These are phyloP conservation scores for Antedon bifida DNA, from an alignment of 35 echinoderm and acorn worm genomes.

Conservation along the genomic window DNA sequence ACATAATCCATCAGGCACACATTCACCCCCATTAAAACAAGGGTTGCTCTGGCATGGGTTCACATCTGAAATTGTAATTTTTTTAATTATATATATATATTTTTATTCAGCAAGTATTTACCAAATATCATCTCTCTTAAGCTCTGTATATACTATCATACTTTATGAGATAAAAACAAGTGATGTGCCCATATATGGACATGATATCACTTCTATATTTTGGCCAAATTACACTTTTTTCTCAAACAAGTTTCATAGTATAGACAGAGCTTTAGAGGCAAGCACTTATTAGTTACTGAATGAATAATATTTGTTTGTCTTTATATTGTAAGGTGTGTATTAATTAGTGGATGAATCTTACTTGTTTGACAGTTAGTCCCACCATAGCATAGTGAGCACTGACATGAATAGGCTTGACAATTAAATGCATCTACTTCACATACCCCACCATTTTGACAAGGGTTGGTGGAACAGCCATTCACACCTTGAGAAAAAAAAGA, in stretches of 20 bases:
- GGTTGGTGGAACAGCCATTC: conserved; percentile 25
- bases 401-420: conserved; percentile 28
- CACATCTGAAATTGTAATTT: background rate
- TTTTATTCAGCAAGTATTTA: too few relatives aligned
- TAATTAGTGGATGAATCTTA: conserved; percentile 12
- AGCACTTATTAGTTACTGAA: too few relatives aligned
- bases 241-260: too few relatives aligned
- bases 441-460: conserved; percentile 39
- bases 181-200: too few relatives aligned
- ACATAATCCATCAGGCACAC: background rate
- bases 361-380: conserved; percentile 17
- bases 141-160: too few relatives aligned
- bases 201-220: too few relatives aligned
- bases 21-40: conserved; percentile 50
- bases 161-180: too few relatives aligned
- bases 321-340: too few relatives aligned
- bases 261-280: too few relatives aligned
- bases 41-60: conserved; percentile 30
- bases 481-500: background rate
- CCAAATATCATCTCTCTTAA: too few relatives aligned
- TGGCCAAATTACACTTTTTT: too few relatives aligned
- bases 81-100: background rate
- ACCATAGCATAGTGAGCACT: conserved; percentile 22
- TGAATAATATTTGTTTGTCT: too few relatives aligned
- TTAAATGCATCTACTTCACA: conserved; percentile 11